A percentile compares a stretch with the other conserved stretches of the same genome.
Conservation (phyloP, 2,888 invertebrate genomes). For the Nymphalis polychloros region DNA sequence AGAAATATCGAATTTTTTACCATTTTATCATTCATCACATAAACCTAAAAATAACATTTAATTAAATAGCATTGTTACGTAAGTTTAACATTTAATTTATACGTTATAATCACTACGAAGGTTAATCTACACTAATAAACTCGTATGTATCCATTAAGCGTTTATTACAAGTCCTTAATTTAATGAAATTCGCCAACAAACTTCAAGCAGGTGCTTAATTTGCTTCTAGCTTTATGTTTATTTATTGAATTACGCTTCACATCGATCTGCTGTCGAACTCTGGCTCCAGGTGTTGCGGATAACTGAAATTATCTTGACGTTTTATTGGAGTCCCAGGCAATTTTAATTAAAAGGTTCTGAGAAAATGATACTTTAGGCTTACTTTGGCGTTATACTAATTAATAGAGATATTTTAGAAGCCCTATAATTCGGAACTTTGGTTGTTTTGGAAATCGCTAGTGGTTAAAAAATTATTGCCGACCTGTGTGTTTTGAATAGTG, state of each 20-base stretch:
- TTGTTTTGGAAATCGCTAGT: neutral
- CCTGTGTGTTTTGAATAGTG: no score
- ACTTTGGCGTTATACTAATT: conserved; percentile 7
- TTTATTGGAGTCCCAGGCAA: conserved; percentile 60
- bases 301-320: conserved; percentile 67
- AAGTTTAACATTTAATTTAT: no score
- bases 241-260: conserved; percentile 23
- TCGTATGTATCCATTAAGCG: neutral
- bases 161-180: neutral
- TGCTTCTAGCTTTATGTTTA: conserved; percentile 11
- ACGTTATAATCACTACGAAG: no score
- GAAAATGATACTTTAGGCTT: conserved; percentile 18
- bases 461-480: neutral
- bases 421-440: neutral
- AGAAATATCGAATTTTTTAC: no score
- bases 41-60: no score
- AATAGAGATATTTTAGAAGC: neutral
- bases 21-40: no score
- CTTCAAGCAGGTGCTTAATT: neutral
- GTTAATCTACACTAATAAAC: no score
- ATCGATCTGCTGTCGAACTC: conserved; percentile 62
- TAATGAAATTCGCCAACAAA: conserved; percentile 7
- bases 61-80: no score
- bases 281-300: conserved; percentile 62
- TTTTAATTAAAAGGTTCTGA: conserved; percentile 59